Conservation (phyloP, 2,113 vertebrate genomes). For the Coregonus clupeaformis region DNA sequence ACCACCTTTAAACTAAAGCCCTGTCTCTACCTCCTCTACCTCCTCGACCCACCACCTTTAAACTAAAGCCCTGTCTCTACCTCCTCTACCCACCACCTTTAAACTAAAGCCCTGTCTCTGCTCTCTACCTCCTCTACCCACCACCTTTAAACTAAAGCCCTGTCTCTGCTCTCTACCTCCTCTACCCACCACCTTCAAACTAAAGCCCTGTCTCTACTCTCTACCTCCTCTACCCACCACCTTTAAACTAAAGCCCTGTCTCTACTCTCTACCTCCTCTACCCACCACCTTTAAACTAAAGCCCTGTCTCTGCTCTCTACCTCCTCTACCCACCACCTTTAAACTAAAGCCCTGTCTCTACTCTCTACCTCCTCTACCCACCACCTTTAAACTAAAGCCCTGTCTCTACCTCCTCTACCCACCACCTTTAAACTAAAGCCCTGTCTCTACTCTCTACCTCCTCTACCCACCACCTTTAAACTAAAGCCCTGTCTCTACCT, state of each 20-base stretch:
- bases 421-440: constrained; percentile 33
- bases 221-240: too few species aligned
- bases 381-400: background rate
- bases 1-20: background rate
- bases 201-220: too few species aligned
- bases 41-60: too few species aligned
- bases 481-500: too few species aligned
- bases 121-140: too few species aligned
- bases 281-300: constrained; percentile 7
- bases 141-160: constrained; percentile 34
- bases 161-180: constrained; percentile 48
- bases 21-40: too few species aligned
- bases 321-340: too few species aligned
- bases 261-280: constrained; percentile 36
- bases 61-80: constrained; percentile 40
- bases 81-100: constrained; percentile 28
- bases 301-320: too few species aligned
- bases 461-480: constrained; percentile 15
- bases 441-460: constrained; percentile 48
- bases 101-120: too few species aligned
- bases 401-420: too few species aligned
- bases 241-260: constrained; percentile 41
- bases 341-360: constrained; percentile 40
- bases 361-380: constrained; percentile 32
- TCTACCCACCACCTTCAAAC: constrained; percentile 10